Evolutionary conservation across 2,113 vertebrate species (phyloP).

Genomic region (Ophthalmolycus amberensis): DNA sequence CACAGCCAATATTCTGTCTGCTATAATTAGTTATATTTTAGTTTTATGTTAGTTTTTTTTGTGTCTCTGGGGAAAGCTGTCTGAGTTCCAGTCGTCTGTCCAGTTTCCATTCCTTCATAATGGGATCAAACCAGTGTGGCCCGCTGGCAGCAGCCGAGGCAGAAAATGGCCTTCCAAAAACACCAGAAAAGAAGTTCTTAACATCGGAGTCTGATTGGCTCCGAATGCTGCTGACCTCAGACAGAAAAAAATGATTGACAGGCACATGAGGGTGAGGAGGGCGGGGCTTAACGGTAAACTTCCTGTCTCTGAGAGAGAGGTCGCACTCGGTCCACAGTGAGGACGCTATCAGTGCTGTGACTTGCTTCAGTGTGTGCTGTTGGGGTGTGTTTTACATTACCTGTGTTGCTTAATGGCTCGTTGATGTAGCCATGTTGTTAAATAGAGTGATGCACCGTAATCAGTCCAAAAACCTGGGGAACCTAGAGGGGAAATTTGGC

Average conservation of each 20-base stretch:
- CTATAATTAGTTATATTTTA: constrained; percentile 37
- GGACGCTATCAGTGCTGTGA: constrained; percentile 16
- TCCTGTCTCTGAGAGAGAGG: constrained; percentile 4
- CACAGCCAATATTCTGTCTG: constrained; percentile 26
- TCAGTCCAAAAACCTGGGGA: too few relatives aligned
- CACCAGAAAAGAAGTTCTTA: not conserved
- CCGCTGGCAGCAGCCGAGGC: constrained; percentile 6
- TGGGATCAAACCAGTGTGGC: constrained; percentile 39
- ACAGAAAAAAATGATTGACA: not conserved
- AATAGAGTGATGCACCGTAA: too few relatives aligned
- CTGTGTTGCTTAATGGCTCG: not conserved
- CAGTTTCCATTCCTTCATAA: constrained; percentile 46
- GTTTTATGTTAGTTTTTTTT: constrained; percentile 5
- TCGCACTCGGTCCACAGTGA: not conserved
- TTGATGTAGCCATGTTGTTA: not conserved
- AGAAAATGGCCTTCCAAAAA: not conserved
- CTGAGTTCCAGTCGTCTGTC: constrained; percentile 13
- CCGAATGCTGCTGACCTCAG: not conserved
- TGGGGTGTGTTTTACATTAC: constrained; percentile 49
- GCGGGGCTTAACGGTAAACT: not conserved
- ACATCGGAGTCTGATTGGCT: not conserved
- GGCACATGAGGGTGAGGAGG: not conserved
- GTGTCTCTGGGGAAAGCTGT: constrained; percentile 34
- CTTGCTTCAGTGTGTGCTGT: not conserved
- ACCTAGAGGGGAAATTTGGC: too few relatives aligned